Base-by-base conservation (phyloP, 1,140 invertebrate species). In the Polyergus mexicanus region DNA sequence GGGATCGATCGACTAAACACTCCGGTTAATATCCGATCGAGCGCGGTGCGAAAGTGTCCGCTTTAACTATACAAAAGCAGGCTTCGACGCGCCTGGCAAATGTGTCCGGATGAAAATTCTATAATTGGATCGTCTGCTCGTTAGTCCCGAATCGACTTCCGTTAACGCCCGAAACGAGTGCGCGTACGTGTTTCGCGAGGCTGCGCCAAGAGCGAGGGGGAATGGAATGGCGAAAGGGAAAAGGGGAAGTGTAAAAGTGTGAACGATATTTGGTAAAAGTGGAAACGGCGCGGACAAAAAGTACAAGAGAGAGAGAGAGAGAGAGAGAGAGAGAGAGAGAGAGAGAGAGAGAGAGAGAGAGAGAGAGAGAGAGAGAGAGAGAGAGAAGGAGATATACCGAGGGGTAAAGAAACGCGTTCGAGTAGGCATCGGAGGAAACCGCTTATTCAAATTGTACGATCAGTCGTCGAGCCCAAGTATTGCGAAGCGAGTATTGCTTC, bases 61-160 rank as follows among this genome's bases (percentile, higher is more conserved):
- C 35, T 89, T 86, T 86, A 89, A 88, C 77, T 72, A 56, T 32
- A 87, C 85, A 85, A 90, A 87, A 89, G 88, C 32, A 16, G 66
- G 71, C 60, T n/a, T 54, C 71, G 72, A 54, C 74, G 65, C 78
- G 65, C 78, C 56, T 71, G 77, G 85, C 72, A 85, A 90, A 90
- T 90, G 88, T 85, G 87, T 85, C 80, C 88, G 72, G 88, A 91
- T 93, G 90, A 93, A 93, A 93, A 92, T 93, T 92, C 91, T 91
- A 91, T 93, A 93, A 93, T 93, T 93, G 92, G 90, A 92, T 93
- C 86, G 92, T 84, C 88, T 83, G 90, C 90, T 93, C 92, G 93
- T 93, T 93, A 93, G 89, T 86, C 90, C 75, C 88, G 88, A 93
- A 93, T 93, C 90, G 92, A 92, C 91, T 92, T 93, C 90, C 90